Conservation (phyloP, 2,888 invertebrate genomes). For the Agonopterix subpropinquella region DNA sequence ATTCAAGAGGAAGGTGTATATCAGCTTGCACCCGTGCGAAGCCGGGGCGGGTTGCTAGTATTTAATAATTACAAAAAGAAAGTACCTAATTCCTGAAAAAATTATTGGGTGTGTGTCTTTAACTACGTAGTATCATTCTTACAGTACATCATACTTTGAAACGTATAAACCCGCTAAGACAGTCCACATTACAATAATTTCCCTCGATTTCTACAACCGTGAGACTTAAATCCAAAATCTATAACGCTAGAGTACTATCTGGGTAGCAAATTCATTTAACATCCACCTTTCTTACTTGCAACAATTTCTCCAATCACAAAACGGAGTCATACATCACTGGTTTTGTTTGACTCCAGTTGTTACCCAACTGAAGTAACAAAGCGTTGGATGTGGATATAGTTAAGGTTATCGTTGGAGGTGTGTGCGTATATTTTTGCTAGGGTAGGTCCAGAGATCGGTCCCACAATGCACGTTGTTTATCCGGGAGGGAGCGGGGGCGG, state of each 20-base stretch:
- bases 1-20: too few species aligned
- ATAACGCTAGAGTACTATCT: slow-evolving; percentile 59
- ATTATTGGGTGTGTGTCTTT: too few species aligned
- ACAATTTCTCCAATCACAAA: slow-evolving; percentile 15
- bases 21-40: too few species aligned
- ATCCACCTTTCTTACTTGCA: slow-evolving; percentile 28
- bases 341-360: background rate
- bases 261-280: slow-evolving; percentile 56
- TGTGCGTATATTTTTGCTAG: slow-evolving; percentile 41
- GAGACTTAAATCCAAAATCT: slow-evolving; percentile 62
- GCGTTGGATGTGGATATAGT: slow-evolving; percentile 21
- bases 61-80: too few species aligned
- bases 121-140: too few species aligned
- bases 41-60: too few species aligned
- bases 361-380: background rate
- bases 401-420: slow-evolving; percentile 27
- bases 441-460: slow-evolving; percentile 62
- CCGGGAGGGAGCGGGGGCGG: slow-evolving; percentile 55
- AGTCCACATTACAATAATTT: too few species aligned
- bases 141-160: too few species aligned
- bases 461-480: slow-evolving; percentile 75
- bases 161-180: too few species aligned
- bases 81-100: too few species aligned
- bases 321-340: slow-evolving; percentile 15
- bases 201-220: slow-evolving; percentile 12